Conservation (phyloP, 2,888 invertebrate species). For the Venusia cambrica region DNA sequence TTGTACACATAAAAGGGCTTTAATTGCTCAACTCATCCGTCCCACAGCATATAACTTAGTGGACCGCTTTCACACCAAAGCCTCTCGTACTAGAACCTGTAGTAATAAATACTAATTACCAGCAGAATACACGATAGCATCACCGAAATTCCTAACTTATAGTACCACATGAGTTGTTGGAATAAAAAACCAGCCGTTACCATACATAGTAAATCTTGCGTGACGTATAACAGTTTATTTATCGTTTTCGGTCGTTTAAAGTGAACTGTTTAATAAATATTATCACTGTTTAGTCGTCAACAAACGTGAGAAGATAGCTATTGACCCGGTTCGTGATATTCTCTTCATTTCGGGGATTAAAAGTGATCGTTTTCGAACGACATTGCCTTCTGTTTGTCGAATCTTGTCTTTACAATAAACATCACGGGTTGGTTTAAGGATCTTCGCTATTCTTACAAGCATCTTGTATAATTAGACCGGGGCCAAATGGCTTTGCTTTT, state of each 20-base stretch:
- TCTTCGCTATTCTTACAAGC: constrained; percentile 45
- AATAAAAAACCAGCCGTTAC: constrained; percentile 58
- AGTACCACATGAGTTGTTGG: constrained; percentile 44
- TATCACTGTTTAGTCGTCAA: constrained; percentile 77
- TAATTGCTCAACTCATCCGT: constrained; percentile 73
- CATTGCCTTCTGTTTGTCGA: constrained; percentile 67
- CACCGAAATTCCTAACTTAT: constrained; percentile 65
- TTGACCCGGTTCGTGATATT: constrained; percentile 79
- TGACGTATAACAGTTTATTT: constrained; percentile 77
- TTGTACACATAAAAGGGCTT: constrained; percentile 63
- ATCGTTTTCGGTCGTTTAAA: constrained; percentile 66
- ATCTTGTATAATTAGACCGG: constrained; percentile 68
- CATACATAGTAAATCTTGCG: constrained; percentile 73
- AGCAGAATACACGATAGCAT: constrained; percentile 76
- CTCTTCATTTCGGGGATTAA: constrained; percentile 75
- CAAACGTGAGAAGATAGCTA: constrained; percentile 79
- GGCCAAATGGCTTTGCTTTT: constrained; percentile 57
- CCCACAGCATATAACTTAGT: constrained; percentile 63
- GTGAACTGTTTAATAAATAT: constrained; percentile 79
- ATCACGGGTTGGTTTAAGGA: constrained; percentile 55
- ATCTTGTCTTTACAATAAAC: constrained; percentile 68
- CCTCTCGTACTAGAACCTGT: constrained; percentile 51
- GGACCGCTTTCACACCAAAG: constrained; percentile 64
- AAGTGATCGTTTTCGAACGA: constrained; percentile 65
- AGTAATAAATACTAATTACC: constrained; percentile 79